Percentiles rank a stretch among this genome's conserved stretches.
Conservation (phyloP, 2,113 vertebrate genomes). For the Mobula birostris region DNA sequence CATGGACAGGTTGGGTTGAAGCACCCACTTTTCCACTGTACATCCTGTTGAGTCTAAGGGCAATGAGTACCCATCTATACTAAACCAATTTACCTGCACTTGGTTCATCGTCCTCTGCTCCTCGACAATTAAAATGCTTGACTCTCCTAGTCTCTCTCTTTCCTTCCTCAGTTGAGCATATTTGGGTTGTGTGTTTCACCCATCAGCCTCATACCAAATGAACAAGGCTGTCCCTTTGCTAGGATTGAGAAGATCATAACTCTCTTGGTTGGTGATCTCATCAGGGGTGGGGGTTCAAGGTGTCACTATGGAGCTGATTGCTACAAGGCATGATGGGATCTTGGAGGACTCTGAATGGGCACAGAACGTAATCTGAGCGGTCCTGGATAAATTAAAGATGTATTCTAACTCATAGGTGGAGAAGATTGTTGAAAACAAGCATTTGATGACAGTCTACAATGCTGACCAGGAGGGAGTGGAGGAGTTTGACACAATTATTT, state of each 20-base stretch:
- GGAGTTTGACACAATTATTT: constrained; percentile 75
- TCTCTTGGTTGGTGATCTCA: background rate
- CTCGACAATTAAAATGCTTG: too few relatives aligned
- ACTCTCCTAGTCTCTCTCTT: background rate
- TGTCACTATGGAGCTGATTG: too few relatives aligned
- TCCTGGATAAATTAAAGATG: background rate
- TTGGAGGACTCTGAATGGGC: background rate
- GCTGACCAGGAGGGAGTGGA: constrained; percentile 67
- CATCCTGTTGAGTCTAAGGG: too few relatives aligned
- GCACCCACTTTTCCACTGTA: too few relatives aligned
- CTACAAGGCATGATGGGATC: background rate
- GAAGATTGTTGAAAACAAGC: constrained; percentile 67
- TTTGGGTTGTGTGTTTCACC: background rate
- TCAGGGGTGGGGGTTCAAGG: too few relatives aligned
- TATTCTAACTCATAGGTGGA: constrained; percentile 54
- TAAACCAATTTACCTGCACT: too few relatives aligned
- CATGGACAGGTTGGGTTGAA: too few relatives aligned
- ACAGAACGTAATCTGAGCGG: background rate
- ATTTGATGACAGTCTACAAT: constrained; percentile 68
- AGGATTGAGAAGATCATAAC: background rate
- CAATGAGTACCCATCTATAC: too few relatives aligned
- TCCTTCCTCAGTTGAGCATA: constrained; percentile 25
- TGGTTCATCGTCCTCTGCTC: too few relatives aligned
- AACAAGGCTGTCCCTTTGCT: too few relatives aligned
- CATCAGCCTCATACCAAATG: background rate